Percentiles rank a stretch among this genome's conserved stretches.
These are phyloP conservation scores for Apamea crenata DNA, from an alignment of 2,888 invertebrate species.

Conservation along the genomic window DNA sequence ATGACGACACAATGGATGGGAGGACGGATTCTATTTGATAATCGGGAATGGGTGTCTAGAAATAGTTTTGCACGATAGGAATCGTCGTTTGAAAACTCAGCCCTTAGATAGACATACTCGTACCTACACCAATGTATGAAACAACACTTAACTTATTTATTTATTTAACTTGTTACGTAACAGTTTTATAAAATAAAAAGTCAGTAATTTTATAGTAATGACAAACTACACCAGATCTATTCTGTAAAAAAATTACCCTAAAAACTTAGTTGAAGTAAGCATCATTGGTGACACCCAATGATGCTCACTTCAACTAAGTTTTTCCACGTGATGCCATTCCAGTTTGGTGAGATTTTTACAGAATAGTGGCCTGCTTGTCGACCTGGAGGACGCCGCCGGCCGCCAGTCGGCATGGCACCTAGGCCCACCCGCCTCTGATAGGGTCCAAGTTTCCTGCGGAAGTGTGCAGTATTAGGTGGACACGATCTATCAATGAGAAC, in stretches of 20 bases:
- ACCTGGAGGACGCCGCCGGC: background rate
- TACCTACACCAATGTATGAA: background rate
- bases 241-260: too few relatives aligned
- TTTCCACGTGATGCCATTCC: too few relatives aligned
- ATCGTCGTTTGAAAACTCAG: too few relatives aligned
- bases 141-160: background rate
- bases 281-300: too few relatives aligned
- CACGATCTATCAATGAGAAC: background rate
- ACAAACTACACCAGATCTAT: too few relatives aligned
- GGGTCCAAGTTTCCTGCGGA: background rate
- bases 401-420: background rate
- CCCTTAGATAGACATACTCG: too few relatives aligned
- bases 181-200: background rate
- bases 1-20: conserved; percentile 38
- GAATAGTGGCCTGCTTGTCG: background rate
- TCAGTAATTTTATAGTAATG: too few relatives aligned
- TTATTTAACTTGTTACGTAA: background rate
- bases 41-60: conserved; percentile 33
- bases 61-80: conserved; percentile 29
- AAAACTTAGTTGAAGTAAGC: too few relatives aligned
- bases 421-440: background rate
- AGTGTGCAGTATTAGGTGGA: background rate
- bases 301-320: too few relatives aligned
- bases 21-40: conserved; percentile 43
- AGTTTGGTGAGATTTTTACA: too few relatives aligned